phyloP scores from a whole-genome alignment of 2,888 invertebrate species.

The Dicroscelio sp. region DNA sequence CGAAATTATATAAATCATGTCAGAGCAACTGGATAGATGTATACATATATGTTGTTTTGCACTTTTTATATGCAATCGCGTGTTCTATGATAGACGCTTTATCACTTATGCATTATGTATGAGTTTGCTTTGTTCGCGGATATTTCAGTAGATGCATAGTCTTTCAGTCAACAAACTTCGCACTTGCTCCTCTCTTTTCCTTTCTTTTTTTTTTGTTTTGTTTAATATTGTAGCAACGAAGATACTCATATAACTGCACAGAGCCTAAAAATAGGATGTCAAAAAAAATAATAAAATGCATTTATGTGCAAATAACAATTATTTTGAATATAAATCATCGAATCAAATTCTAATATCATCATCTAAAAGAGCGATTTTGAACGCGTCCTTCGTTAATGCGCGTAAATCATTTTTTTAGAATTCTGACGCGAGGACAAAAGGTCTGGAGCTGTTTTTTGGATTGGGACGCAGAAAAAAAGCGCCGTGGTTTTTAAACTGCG shows the following conservation, averaged over 20 bases:
- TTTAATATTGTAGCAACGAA: too few relatives aligned
- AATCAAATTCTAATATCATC: too few relatives aligned
- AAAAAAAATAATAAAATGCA: too few relatives aligned
- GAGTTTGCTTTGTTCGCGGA: slow-evolving; percentile 64
- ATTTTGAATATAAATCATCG: too few relatives aligned
- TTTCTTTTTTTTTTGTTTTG: too few relatives aligned
- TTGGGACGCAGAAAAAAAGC: slow-evolving; percentile 30
- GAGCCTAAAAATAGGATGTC: too few relatives aligned
- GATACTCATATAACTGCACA: too few relatives aligned
- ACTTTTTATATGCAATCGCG: slow-evolving; percentile 50
- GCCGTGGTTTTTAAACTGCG: slow-evolving; percentile 47
- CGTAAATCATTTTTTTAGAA: slow-evolving; percentile 63
- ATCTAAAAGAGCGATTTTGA: too few relatives aligned
- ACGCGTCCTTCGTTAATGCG: slow-evolving; percentile 46
- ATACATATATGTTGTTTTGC: slow-evolving; percentile 26
- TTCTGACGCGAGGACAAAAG: slow-evolving; percentile 56
- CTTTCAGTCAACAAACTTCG: slow-evolving; percentile 68
- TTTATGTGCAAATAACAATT: too few relatives aligned
- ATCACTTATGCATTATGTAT: slow-evolving; percentile 67
- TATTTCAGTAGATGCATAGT: slow-evolving; percentile 62
- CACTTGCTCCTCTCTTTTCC: slow-evolving; percentile 76
- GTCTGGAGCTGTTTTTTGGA: slow-evolving; percentile 45
- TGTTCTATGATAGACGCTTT: slow-evolving; percentile 61
- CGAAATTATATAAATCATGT: slow-evolving; percentile 70
- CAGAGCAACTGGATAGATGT: slow-evolving; percentile 40